Evolutionary conservation across 2,113 vertebrate species (phyloP), one percentile per base, ranked within the genome.

Genomic region (Benitochromis conjunctus): DNA sequence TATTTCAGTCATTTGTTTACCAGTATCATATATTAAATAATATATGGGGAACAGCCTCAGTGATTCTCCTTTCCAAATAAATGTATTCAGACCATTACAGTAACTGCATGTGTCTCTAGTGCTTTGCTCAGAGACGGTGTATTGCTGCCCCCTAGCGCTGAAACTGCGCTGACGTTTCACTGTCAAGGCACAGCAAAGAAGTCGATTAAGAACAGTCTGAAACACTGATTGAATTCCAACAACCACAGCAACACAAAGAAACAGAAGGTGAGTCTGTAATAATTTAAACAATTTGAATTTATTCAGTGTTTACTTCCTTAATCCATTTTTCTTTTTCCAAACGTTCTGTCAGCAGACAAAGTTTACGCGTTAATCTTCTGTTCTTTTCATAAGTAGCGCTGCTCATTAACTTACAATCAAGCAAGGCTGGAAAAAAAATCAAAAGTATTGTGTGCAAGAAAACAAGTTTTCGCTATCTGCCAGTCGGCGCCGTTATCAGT

Each of bases 341-440:
- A 94, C 94, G 93, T 94, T 96, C 94, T 93, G 94, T 93, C 95
- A 95, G 94, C 95, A 96, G 95, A 94, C 93, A 90, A 90, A 92
- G 82, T 91, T 92, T 87, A 94, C 86, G 89, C 74, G 83, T 91
- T 84, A 92, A 92, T 90, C 80, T 83, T 86, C 88, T 91, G 41
- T 86, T 90, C 78, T 86, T 93, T 91, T 94, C 87, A 86, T 76
- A 81, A 90, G 82, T 95, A 92, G 93, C 84, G 26, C 88, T 87
- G 91, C 91, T 93, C 89, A 89, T 93, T 89, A 84, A 91, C 77
- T 89, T 90, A 94, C 84, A 95, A 92, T 92, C 88, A 94, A 93
- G 92, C 89, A 41, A 88, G 83, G 64, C 82, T 86, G 10, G 80
- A 7, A 8, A 71, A 69, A 81, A 82, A 79, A 78, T 34, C 48